Base-by-base conservation (phyloP, 1,140 invertebrate species). In the Sesamia nonagrioides region DNA sequence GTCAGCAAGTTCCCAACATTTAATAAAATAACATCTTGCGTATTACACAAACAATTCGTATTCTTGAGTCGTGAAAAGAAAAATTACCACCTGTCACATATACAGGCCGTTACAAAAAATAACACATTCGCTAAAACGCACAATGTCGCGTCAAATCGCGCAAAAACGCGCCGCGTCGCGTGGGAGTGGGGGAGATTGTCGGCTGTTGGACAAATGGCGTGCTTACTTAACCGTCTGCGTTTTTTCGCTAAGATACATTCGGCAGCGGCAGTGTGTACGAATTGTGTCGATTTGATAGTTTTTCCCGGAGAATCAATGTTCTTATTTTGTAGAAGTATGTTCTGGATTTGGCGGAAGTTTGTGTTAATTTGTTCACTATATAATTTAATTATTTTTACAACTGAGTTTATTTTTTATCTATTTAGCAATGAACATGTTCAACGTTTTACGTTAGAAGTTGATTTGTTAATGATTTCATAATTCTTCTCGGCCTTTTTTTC, bases 91-190 rank as follows among this genome's bases (percentile, higher is more conserved):
- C 80, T 82, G 71, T 77, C 63, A 79, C 74, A 75, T 68, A 15
- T 76, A 81, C 79, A 79, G 79, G 35, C 15, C 63, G 76, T 52
- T 71, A 72, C 77, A 82, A 78, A 78, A 83, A 78, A 75, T 60
- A 61, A 75, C 21, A 76, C 11, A 50, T 52, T 76, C 48, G 60
- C 54, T 77, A 66, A 77, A 77, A 75, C 73, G 74, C 60, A 54
- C 61, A 54, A 48, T 63, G 21, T 79, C 71, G 60, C 76, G 60
- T 63, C 61, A 78, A 82, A 78, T 81, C 74, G 75, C 56, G 61
- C 77, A 81, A 82, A 80, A 79, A 77, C 78, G 37, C 42, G 40
- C 35, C 54, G 45, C 71, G 54, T 33, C 42, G 33, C 60, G 40
- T 33, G 35, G 21, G 15, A 11, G 61, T 27, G 42, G 58, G 58